A percentile compares a stretch with the other conserved stretches of the same genome.
Evolutionary conservation across 2,797 vertebrate genomes (phyloP).

Genomic region (Allobates femoralis): DNA sequence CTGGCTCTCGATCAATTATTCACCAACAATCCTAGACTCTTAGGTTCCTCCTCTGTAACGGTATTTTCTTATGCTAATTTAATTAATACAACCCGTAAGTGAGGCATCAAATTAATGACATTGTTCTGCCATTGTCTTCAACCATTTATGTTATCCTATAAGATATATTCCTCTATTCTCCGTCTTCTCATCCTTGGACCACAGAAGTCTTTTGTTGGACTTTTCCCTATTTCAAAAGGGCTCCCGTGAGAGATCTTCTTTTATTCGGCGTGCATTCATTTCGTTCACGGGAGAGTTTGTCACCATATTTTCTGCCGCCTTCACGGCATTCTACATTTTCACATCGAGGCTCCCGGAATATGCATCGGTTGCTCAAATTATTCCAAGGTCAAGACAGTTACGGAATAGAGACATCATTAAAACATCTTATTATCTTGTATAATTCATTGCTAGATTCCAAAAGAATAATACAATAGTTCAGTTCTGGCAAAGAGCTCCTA

Average conservation of each 20-base stretch:
- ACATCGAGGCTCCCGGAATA: not conserved
- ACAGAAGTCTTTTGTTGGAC: constrained; percentile 39
- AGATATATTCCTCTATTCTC: not conserved
- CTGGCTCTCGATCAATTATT: not conserved
- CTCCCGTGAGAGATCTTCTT: constrained; percentile 6
- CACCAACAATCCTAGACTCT: not conserved
- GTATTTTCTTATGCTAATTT: not conserved
- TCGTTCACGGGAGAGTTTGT: not conserved
- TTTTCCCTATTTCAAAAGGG: not conserved
- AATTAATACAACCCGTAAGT: not conserved
- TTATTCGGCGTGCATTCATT: constrained; percentile 27
- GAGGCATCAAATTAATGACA: constrained; percentile 1
- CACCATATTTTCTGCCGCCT: constrained; percentile 24
- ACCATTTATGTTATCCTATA: not conserved
- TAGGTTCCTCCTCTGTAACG: not conserved
- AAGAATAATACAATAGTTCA: constrained; percentile 7
- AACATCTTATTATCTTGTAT: constrained; percentile 22
- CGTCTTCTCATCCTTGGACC: not conserved
- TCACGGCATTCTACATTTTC: constrained; percentile 28
- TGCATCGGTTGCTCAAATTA: not conserved
- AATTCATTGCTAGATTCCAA: constrained; percentile 18
- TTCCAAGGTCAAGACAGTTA: constrained; percentile 46
- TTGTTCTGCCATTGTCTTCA: constrained; percentile 26
- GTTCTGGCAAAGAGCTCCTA: not conserved
- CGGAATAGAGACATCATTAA: constrained; percentile 42